These are phyloP conservation scores for Nomada lathburiana DNA, from an alignment of 2,888 invertebrate genomes.

Conservation along the genomic window DNA sequence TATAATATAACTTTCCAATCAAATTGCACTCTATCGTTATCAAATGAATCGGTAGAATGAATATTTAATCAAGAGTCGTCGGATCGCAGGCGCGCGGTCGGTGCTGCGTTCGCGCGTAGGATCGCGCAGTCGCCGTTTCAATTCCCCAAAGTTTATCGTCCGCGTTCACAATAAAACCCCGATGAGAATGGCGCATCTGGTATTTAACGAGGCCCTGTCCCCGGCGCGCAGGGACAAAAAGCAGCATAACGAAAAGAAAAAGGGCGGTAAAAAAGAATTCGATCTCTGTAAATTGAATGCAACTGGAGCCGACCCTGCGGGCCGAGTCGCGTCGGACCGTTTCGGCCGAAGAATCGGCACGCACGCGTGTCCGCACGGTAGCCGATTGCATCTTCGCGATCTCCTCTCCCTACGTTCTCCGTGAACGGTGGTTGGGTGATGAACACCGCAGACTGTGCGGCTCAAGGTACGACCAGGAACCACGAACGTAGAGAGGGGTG, in stretches of 20 bases:
- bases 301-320: slow-evolving; percentile 54
- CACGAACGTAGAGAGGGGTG: slow-evolving; percentile 6
- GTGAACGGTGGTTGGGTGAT: slow-evolving; percentile 45
- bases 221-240: slow-evolving; percentile 1
- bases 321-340: slow-evolving; percentile 20
- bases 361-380: slow-evolving; percentile 69
- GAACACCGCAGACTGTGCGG: slow-evolving; percentile 47
- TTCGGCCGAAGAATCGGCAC: slow-evolving; percentile 60
- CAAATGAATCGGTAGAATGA: too few species aligned
- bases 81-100: slow-evolving; percentile 4
- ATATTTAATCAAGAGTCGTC: too few species aligned
- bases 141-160: slow-evolving; percentile 45
- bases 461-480: slow-evolving; percentile 26
- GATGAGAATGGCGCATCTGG: slow-evolving; percentile 37
- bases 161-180: slow-evolving; percentile 27
- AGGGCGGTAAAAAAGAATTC: neutral
- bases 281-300: slow-evolving; percentile 60
- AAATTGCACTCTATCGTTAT: too few species aligned
- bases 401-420: slow-evolving; percentile 23
- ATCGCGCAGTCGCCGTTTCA: slow-evolving; percentile 23
- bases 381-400: slow-evolving; percentile 68
- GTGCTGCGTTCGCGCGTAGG: neutral
- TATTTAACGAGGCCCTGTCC: slow-evolving; percentile 52
- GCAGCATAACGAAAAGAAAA: slow-evolving; percentile 8
- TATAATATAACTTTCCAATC: too few species aligned